phyloP scores from a whole-genome alignment of 2,888 invertebrate species.

The Rhamnusium bicolor region DNA sequence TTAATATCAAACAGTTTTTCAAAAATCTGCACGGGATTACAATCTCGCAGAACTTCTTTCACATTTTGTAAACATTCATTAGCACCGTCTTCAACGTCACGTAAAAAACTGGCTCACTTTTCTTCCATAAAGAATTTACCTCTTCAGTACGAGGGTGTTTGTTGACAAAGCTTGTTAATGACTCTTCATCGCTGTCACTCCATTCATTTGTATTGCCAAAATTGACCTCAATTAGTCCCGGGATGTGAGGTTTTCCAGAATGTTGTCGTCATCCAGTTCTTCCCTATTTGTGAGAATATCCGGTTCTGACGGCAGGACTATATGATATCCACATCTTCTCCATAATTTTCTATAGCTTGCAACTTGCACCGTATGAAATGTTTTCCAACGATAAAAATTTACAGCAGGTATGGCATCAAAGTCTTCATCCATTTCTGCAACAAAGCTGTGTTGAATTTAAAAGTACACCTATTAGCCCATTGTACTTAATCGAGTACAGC shows the following conservation, averaged over 20 bases:
- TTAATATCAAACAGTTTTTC: neutral
- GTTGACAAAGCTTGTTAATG: neutral
- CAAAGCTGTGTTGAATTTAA: no score
- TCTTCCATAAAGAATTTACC: neutral
- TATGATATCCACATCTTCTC: neutral
- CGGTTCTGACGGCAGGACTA: neutral
- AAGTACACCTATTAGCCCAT: no score
- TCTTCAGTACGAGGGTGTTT: neutral
- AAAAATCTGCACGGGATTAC: neutral
- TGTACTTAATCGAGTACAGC: no score
- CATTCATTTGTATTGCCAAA: neutral
- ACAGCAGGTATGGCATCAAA: no score
- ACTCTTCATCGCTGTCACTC: neutral
- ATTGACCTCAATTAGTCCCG: neutral
- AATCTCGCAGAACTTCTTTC: neutral
- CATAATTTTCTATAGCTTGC: neutral
- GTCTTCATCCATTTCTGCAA: no score
- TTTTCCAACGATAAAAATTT: no score
- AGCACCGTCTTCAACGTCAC: neutral
- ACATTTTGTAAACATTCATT: neutral
- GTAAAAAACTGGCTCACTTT: neutral
- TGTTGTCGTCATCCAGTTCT: neutral
- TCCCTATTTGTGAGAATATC: neutral
- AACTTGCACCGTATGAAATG: neutral
- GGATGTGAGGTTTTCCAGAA: neutral